These are phyloP conservation scores for Seison nebaliae DNA, from an alignment of 1,140 invertebrate species.

Conservation along the genomic window DNA sequence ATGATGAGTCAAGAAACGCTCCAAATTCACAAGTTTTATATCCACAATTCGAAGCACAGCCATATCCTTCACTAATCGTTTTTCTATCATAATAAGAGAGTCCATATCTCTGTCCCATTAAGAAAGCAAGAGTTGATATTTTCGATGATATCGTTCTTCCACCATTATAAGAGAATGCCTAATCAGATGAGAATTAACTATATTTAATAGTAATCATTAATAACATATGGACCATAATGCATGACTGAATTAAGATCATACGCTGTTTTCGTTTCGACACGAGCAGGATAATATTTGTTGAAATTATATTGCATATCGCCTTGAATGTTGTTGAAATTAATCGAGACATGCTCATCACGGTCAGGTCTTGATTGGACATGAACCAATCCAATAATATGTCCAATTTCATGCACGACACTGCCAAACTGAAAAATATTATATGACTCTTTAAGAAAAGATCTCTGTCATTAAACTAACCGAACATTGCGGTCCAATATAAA, in stretches of 20 bases:
- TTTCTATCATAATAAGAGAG: slow-evolving; percentile 17
- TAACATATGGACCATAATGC: slow-evolving; percentile 14
- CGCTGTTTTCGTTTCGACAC: too few relatives aligned
- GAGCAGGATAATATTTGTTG: too few relatives aligned
- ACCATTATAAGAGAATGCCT: background rate
- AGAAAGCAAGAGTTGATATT: background rate
- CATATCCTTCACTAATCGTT: slow-evolving; percentile 18
- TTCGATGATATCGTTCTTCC: background rate
- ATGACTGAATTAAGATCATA: slow-evolving; percentile 16
- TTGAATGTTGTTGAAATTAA: slow-evolving; percentile 18
- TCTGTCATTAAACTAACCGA: too few relatives aligned
- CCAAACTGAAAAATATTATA: slow-evolving; percentile 20
- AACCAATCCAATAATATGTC: slow-evolving; percentile 37
- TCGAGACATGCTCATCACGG: slow-evolving; percentile 19
- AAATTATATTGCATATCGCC: background rate
- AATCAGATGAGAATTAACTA: background rate
- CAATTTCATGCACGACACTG: slow-evolving; percentile 37
- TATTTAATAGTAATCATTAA: background rate
- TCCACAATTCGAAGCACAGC: too few relatives aligned
- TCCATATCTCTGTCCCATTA: slow-evolving; percentile 15
- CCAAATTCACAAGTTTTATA: slow-evolving; percentile 3
- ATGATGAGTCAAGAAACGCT: slow-evolving; percentile 4
- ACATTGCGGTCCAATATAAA: too few relatives aligned
- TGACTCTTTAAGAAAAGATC: too few relatives aligned
- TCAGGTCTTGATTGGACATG: slow-evolving; percentile 23